These are phyloP conservation scores for Heteractis magnifica DNA, from an alignment of 92 coral and sea anemone species.

Conservation along the genomic window DNA sequence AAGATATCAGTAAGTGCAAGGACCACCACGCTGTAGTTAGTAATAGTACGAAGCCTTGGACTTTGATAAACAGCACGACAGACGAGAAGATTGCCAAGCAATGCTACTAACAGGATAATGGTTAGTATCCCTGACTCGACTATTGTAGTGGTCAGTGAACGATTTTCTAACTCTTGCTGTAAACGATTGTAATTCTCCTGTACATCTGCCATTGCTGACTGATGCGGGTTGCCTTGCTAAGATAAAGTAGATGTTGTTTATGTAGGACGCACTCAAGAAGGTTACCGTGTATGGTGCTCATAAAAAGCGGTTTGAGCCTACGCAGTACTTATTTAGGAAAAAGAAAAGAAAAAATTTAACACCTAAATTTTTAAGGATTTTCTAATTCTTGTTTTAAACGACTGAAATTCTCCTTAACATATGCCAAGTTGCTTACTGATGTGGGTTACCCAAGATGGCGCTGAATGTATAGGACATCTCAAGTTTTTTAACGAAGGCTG, in stretches of 20 bases:
- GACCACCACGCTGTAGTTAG: constrained; percentile 7
- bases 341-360: too few species aligned
- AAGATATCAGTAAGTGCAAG: constrained; percentile 16
- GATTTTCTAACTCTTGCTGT: background rate
- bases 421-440: background rate
- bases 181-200: background rate
- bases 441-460: too few species aligned
- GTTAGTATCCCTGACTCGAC: constrained; percentile 1
- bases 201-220: background rate
- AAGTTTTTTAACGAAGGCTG: too few species aligned
- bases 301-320: too few species aligned
- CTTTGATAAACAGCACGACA: constrained; percentile 16
- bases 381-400: background rate
- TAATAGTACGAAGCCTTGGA: constrained; percentile 20
- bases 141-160: background rate
- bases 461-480: too few species aligned
- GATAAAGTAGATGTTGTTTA: too few species aligned
- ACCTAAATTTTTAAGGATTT: background rate
- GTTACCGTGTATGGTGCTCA: too few species aligned
- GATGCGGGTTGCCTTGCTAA: too few species aligned
- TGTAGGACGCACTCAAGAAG: too few species aligned
- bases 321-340: too few species aligned
- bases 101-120: constrained; percentile 2
- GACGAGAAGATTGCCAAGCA: constrained; percentile 18
- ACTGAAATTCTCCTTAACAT: background rate